Conservation (phyloP, 2,888 invertebrate genomes). For the Pseudoips prasinana region DNA sequence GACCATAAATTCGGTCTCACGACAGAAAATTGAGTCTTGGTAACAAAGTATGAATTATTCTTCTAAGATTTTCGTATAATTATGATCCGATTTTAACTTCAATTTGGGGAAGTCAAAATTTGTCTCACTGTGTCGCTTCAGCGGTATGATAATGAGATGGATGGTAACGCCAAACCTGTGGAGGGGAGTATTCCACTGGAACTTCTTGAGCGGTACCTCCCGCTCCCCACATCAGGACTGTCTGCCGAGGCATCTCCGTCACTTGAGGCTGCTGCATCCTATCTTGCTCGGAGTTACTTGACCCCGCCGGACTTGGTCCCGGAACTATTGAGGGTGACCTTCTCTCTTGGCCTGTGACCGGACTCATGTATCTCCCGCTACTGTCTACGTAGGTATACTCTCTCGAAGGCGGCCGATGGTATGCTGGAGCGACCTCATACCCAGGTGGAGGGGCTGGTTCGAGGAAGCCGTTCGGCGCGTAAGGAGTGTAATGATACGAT, state of each 20-base stretch:
- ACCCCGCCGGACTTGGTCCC: conserved; percentile 72
- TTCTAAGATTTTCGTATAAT: conserved; percentile 12
- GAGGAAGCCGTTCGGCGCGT: conserved; percentile 92
- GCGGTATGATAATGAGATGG: conserved; percentile 77
- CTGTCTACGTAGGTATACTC: conserved; percentile 83
- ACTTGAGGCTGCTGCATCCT: conserved; percentile 62
- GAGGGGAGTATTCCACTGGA: conserved; percentile 73
- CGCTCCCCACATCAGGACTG: conserved; percentile 96
- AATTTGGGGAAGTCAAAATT: conserved; percentile 8
- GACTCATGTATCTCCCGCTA: conserved; percentile 82
- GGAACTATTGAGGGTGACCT: conserved; percentile 83
- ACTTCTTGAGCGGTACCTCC: conserved; percentile 71
- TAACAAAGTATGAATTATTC: conserved; percentile 47
- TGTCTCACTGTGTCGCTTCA: conserved; percentile 72
- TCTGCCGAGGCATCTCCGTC: conserved; percentile 89
- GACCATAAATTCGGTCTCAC: conserved; percentile 40
- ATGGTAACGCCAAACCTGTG: conserved; percentile 79
- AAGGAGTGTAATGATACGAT: conserved; percentile 89
- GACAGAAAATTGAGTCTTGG: conserved; percentile 50
- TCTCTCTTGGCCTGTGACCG: conserved; percentile 83
- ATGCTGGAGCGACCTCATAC: conserved; percentile 83
- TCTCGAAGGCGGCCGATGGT: conserved; percentile 83
- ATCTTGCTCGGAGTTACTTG: conserved; percentile 71
- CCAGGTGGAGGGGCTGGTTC: conserved; percentile 86
- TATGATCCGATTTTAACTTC: conserved; percentile 1